A percentile compares a stretch with the other conserved stretches of the same genome.
These are phyloP conservation scores for Pogona vitticeps DNA, from an alignment of 2,113 vertebrate species.

Conservation along the genomic window DNA sequence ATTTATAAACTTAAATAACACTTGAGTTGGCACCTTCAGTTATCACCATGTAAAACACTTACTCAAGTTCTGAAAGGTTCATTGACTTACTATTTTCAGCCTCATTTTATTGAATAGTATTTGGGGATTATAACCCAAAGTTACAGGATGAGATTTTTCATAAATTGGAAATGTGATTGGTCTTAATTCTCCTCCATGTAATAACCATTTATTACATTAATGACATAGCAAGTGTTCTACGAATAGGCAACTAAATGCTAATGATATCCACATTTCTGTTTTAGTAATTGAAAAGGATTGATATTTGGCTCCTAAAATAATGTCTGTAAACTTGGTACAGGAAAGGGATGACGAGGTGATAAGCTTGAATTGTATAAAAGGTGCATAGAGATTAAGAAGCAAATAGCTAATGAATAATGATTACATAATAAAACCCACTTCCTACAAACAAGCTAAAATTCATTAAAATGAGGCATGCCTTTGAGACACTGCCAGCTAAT, in stretches of 20 bases:
- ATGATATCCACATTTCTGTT: neutral
- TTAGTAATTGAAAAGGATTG: neutral
- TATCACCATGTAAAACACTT: constrained; percentile 15
- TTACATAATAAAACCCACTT: neutral
- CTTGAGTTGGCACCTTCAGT: neutral
- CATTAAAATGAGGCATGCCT: neutral
- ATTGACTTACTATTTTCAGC: neutral
- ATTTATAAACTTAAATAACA: constrained; percentile 59
- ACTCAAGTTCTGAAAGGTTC: neutral
- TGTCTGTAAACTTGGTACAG: neutral
- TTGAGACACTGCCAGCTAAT: neutral
- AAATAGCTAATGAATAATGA: neutral
- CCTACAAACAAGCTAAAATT: neutral
- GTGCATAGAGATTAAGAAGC: neutral
- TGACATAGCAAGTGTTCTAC: neutral
- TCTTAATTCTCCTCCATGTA: neutral
- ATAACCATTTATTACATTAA: neutral
- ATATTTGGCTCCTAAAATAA: neutral
- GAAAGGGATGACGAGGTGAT: neutral
- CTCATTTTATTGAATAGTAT: neutral
- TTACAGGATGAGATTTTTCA: rapidly evolving
- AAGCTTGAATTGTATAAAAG: neutral
- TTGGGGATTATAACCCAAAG: neutral
- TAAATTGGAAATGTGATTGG: neutral
- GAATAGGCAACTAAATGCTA: neutral